phyloP scores from a whole-genome alignment of 2,888 invertebrate species.

The Calameuta filiformis region DNA sequence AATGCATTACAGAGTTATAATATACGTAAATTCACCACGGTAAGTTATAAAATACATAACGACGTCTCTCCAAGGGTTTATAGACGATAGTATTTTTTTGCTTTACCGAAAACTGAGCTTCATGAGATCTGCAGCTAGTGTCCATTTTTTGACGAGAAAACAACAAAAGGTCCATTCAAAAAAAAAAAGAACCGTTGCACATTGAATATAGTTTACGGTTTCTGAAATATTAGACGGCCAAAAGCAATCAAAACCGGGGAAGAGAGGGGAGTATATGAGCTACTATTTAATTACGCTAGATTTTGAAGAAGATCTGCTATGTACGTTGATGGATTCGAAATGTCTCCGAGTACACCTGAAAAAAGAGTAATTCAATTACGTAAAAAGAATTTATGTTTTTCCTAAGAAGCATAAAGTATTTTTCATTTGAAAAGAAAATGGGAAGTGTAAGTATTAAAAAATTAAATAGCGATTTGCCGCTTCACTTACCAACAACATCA shows the following conservation, averaged over 20 bases:
- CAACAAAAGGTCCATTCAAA: not conserved
- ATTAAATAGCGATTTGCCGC: not conserved
- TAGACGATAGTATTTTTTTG: not conserved
- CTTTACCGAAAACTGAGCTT: not conserved
- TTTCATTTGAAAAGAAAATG: not conserved
- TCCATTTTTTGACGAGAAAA: not conserved
- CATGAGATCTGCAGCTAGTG: not conserved
- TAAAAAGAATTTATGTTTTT: not conserved
- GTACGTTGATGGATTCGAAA: constrained; percentile 75
- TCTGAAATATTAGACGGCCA: not conserved
- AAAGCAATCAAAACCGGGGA: not conserved
- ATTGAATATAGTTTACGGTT: not conserved
- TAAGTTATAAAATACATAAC: constrained; percentile 8
- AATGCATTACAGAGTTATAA: constrained; percentile 37
- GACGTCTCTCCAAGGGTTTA: not conserved
- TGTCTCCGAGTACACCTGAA: constrained; percentile 75
- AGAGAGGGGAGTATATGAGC: not conserved
- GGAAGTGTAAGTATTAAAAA: not conserved
- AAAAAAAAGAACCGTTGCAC: not conserved
- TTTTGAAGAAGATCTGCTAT: constrained; percentile 69
- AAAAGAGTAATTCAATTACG: constrained; percentile 35
- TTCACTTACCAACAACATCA: constrained; percentile 83
- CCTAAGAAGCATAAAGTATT: not conserved
- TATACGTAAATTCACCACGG: constrained; percentile 28
- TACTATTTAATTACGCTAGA: constrained; percentile 48